These are phyloP conservation scores for Fukomys damarensis DNA, from an alignment of 2,113 vertebrate species.

Conservation along the genomic window DNA sequence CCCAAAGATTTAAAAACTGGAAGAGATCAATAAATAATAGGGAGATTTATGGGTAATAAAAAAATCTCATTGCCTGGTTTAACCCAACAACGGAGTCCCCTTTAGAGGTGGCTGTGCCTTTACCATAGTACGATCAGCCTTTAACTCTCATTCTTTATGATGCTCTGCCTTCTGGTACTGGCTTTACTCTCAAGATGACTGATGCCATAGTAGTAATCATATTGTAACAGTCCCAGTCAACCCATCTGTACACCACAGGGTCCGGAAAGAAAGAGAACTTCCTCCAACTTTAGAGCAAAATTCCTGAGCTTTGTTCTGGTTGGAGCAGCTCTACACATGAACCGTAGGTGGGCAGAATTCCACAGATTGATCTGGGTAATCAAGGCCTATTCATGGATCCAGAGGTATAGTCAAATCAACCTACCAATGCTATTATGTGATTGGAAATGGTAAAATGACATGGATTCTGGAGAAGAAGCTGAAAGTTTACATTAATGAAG, in stretches of 20 bases:
- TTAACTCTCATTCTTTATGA: not conserved
- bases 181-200: not conserved
- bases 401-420: not conserved
- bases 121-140: not conserved
- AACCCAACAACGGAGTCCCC: not conserved
- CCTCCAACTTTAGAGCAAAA: not conserved
- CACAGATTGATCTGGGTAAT: not conserved
- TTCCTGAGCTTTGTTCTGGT: not conserved
- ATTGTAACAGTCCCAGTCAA: not conserved
- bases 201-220: not conserved
- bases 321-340: not conserved
- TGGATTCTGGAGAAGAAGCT: not conserved
- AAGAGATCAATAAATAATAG: not conserved
- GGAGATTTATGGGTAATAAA: not conserved
- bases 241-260: not conserved
- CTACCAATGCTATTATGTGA: not conserved
- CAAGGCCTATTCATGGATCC: not conserved
- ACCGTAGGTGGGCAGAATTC: not conserved
- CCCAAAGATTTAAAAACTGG: conserved; percentile 51
- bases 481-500: not conserved
- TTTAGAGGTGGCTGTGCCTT: not conserved
- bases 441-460: not conserved
- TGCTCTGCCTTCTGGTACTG: not conserved
- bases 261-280: not conserved
- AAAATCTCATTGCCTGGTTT: not conserved